These are phyloP conservation scores for Okamejei kenojei DNA, from an alignment of 2,797 vertebrate genomes.

Conservation along the genomic window DNA sequence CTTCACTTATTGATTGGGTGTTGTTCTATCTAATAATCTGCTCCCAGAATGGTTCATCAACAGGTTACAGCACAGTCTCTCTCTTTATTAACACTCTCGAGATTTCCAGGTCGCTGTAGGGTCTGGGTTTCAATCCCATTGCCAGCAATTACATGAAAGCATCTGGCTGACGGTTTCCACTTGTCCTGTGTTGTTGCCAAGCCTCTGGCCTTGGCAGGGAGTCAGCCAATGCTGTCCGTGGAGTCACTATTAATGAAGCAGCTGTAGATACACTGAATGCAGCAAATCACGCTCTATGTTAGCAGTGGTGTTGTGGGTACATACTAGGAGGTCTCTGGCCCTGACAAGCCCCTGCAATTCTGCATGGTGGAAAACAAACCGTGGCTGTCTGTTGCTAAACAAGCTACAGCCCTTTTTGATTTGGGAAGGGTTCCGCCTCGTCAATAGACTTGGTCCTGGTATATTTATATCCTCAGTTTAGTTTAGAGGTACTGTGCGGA, in stretches of 20 bases:
- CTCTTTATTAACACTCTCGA: neutral
- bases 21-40: neutral
- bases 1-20: neutral
- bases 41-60: neutral
- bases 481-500: no score
- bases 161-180: neutral
- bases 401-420: neutral
- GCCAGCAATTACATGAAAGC: neutral
- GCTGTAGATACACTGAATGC: neutral
- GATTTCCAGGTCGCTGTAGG: neutral
- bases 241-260: neutral
- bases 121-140: neutral
- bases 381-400: neutral
- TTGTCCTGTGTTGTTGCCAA: slow-evolving; percentile 6
- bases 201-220: neutral
- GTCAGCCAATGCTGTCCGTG: neutral
- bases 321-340: neutral
- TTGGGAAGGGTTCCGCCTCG: no score
- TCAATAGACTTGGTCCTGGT: no score
- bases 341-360: neutral
- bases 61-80: neutral
- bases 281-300: neutral
- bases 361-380: neutral
- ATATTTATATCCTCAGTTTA: no score
- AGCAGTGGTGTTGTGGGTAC: neutral